A percentile compares a stretch with the other conserved stretches of the same genome.
phyloP scores from a whole-genome alignment of 2,888 invertebrate genomes.

The Malacosoma neustria region DNA sequence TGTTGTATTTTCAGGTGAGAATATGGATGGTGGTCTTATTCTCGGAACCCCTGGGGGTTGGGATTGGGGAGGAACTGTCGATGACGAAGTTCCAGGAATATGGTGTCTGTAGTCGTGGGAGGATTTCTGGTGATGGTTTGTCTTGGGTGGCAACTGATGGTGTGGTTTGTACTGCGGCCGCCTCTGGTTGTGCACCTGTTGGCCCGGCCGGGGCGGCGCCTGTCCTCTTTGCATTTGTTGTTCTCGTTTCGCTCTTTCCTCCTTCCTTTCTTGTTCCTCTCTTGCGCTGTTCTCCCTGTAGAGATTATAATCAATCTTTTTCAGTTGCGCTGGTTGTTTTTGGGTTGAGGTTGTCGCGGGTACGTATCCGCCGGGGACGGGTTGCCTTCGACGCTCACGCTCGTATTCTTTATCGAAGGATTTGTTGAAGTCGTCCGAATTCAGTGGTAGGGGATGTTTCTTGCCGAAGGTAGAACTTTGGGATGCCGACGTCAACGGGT shows the following conservation, averaged over 20 bases:
- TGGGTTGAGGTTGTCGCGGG: conserved; percentile 43
- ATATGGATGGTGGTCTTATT: conserved; percentile 75
- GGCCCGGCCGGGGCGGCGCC: conserved; percentile 29
- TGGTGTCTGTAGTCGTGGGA: conserved; percentile 53
- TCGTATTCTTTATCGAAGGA: conserved; percentile 68
- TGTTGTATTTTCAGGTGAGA: conserved; percentile 77
- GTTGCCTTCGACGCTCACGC: conserved; percentile 56
- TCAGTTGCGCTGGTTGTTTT: conserved; percentile 49
- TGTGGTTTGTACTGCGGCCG: conserved; percentile 44
- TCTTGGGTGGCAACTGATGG: conserved; percentile 48
- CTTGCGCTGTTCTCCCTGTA: conserved; percentile 80
- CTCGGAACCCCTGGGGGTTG: conserved; percentile 30
- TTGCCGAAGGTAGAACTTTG: conserved; percentile 50
- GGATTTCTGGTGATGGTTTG: conserved; percentile 46
- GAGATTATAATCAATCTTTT: conserved; percentile 74
- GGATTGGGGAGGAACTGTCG: conserved; percentile 20
- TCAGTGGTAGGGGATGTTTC: conserved; percentile 38
- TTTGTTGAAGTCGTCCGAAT: conserved; percentile 59
- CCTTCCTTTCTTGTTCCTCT: conserved; percentile 68
- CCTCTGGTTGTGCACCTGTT: conserved; percentile 26
- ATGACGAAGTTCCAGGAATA: conserved; percentile 25
- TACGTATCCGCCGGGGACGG: conserved; percentile 57
- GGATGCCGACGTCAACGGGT: conserved; percentile 28
- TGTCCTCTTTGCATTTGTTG: conserved; percentile 24
- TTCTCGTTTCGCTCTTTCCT: conserved; percentile 41